Evolutionary conservation across 2,888 invertebrate genomes (phyloP), one percentile per base, ranked within the genome.

Genomic region (Netelia melanura): DNA sequence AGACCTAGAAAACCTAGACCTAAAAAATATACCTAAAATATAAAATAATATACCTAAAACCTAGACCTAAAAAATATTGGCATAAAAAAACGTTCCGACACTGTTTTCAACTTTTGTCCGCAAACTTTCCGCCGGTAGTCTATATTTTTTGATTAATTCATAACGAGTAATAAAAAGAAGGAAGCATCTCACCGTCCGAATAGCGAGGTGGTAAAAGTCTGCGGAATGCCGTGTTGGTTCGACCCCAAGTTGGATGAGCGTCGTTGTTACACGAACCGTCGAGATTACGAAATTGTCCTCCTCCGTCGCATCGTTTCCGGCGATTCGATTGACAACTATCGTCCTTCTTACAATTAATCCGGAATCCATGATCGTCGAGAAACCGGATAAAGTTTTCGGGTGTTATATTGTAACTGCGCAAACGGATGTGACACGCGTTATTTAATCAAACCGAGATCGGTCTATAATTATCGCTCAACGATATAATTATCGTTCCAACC

Each of bases 381-480:
- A 95, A 95, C 0, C 95, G 92, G 81, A 94, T 90, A 88, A 95
- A 95, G n/a, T 85, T 86, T 74, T 86, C 81, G 2, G 88, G 88
- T 44, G 86, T 88, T 70, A 88, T 75, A 56, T 89, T 86, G 82
- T 89, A 88, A 64, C 90, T 90, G 86, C 3, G 14, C n/a, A 79
- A 72, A 71, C 9, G 23, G 10, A 23, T 30, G 52, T 62, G 17
- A 52, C 25, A 14, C 14, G 10, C n/a, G 14, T 62, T 14, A 38
- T 78, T 61, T 52, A 58, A 54, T 67, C 71, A 58, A 6, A 17
- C 3, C 6, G 72, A 3, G 9, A 30, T 30, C 10, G 11, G 67
- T n/a, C 38, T n/a, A 21, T 43, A 38, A 5, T 44, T 10, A 38
- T 17, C 38, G 17, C 54, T 74, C 17, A 62, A 48, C 48, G 48